Base-by-base conservation (phyloP, 2,797 vertebrate species). In the Enteromius treurensis region DNA sequence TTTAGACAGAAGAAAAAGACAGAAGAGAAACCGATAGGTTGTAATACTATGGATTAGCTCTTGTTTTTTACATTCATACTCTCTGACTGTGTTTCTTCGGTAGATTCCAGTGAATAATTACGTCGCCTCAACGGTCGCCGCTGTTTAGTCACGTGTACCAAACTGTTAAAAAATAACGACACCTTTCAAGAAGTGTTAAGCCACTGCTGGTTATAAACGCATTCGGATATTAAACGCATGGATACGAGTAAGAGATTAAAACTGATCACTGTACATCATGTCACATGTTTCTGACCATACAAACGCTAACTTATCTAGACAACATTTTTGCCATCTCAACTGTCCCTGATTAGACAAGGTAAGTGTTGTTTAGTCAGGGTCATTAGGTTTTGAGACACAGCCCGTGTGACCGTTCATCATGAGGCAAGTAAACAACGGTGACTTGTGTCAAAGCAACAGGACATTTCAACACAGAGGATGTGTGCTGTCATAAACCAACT, bases 401-500 rank as follows among this genome's bases (percentile, higher is more conserved):
- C 26, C 75, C 26, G 1, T n/a, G 11, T 79, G 64, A 76, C 70
- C 51, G 45, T 29, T 42, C 34, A 76, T 76, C 80, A 29, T 4
- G 73, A 82, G 64, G 23, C 51, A 60, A 21, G 74, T 60, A 71
- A 78, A 78, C 81, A 77, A 42, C 60, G 14, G 13, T 51, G 42
- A 13, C 2, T 49, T 6, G 60, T 37, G 37, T 32, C 64, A 68
- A 65, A 58, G 29, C 42, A 45, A 53, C 23, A 76, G 2, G 8
- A 45, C 26, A 86, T 67, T 9, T 37, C 29, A 40, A 0, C 2
- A 47, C 1, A 74, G 47, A 37, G 45, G 29, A 3, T 0, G 4
- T 0, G 4, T n/a, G 1, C 4, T 42, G 29, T 13, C 40, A 32
- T 10, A 45, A 34, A 40, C 1, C 0, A 34, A 93, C 95, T 94